Base-by-base conservation (phyloP, 2,113 vertebrate genomes). In the Bufo gargarizans region DNA sequence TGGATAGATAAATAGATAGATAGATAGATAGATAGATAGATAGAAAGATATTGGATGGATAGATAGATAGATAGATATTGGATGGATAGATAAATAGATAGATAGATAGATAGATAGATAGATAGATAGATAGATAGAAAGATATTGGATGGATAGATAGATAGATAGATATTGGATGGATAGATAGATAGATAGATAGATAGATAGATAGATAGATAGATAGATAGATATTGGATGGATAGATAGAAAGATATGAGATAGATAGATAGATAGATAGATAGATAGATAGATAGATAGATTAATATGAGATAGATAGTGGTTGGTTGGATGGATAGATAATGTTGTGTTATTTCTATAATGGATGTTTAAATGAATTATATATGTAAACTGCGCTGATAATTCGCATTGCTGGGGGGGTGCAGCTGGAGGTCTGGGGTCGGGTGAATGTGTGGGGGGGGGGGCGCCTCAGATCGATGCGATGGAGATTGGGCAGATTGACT, bases 11-110 rank as follows among this genome's bases (percentile, higher is more conserved):
- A n/a, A 69, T 69, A 33, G 65, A 69, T 69, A 69, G n/a, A 69
- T 69, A 69, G 22, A 33, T 50, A 77, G 16, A 77, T 53, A n/a
- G 76, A 53, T n/a, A 55, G 17, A 77, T 20, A 55, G 20, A 50
- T 55, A 47, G 71, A 77, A 55, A 55, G 49, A 77, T 77, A 77
- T 49, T 13, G 53, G 55, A 0, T 5, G 33, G 20, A n/a, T n/a
- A n/a, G n/a, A n/a, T n/a, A n/a, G n/a, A n/a, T n/a, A n/a, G n/a
- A n/a, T n/a, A n/a, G n/a, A n/a, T n/a, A n/a, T 55, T 78, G 22
- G 50, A 79, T 56, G 56, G 77, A 79, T 79, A 77, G 76, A 77
- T 79, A 79, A 11, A n/a, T n/a, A n/a, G n/a, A n/a, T n/a, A n/a
- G 72, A 76, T 76, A 76, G 72, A 76, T 49, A 76, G 45, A 76